Percentiles rank a stretch among this genome's conserved stretches.
Conservation (phyloP, 2,888 invertebrate genomes). For the Hetaerina titia region DNA sequence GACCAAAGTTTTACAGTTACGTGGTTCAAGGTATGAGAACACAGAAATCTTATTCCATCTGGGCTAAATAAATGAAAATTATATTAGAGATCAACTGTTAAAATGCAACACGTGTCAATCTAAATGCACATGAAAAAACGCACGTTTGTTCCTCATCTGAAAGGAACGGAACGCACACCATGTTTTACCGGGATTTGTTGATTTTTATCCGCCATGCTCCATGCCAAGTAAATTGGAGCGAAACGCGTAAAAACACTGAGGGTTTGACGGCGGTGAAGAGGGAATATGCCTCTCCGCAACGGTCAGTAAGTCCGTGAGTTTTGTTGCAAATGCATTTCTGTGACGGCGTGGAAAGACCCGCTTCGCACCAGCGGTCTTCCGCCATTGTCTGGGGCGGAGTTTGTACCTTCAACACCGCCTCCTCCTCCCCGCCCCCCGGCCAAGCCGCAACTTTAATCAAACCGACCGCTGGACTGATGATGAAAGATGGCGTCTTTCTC, state of each 20-base stretch:
- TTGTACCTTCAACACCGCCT: not conserved
- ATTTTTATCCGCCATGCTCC: not conserved
- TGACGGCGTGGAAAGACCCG: not conserved
- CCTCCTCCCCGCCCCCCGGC: not conserved
- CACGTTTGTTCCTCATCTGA: not conserved
- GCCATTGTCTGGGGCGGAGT: too few species aligned
- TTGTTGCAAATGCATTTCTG: not conserved
- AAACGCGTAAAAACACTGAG: not conserved
- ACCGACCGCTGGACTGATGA: slow-evolving; percentile 6
- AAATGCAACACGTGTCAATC: too few species aligned
- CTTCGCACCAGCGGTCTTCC: not conserved
- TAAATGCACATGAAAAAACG: too few species aligned
- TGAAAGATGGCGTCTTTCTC: not conserved
- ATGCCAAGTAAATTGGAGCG: not conserved
- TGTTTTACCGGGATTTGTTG: not conserved
- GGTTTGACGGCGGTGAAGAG: not conserved
- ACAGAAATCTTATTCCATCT: too few species aligned
- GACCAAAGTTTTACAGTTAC: too few species aligned
- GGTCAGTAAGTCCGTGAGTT: not conserved
- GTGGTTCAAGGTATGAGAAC: too few species aligned
- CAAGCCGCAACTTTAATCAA: not conserved
- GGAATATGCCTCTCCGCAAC: not conserved
- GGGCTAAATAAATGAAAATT: too few species aligned
- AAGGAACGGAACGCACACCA: not conserved
- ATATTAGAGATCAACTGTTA: too few species aligned